phyloP scores from a whole-genome alignment of 1,140 invertebrate species.

The Neodiprion fabricii region DNA sequence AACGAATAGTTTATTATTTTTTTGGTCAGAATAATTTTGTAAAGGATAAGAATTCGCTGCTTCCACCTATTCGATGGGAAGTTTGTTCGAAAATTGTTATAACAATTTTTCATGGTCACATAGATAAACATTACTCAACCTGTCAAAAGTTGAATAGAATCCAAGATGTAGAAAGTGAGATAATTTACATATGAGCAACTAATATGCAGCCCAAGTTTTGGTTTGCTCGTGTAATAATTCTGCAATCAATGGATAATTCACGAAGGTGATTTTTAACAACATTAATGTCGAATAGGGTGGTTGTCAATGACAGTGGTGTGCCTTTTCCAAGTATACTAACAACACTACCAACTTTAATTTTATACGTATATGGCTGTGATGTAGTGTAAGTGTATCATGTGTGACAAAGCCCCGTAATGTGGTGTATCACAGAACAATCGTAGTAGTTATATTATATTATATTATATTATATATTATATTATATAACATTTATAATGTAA shows the following conservation, averaged over 20 bases:
- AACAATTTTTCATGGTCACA: too few relatives aligned
- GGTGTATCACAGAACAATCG: conserved; percentile 64
- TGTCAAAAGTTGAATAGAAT: too few relatives aligned
- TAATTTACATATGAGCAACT: background rate
- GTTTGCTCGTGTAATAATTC: background rate
- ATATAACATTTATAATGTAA: conserved; percentile 54
- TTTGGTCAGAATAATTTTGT: too few relatives aligned
- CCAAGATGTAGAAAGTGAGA: too few relatives aligned
- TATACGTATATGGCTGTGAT: conserved; percentile 33
- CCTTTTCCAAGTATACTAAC: background rate
- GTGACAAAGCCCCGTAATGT: conserved; percentile 63
- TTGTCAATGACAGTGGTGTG: background rate
- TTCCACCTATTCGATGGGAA: too few relatives aligned
- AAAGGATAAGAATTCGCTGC: too few relatives aligned
- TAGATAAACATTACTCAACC: too few relatives aligned
- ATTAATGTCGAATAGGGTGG: background rate
- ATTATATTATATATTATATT: conserved; percentile 33
- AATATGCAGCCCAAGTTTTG: background rate
- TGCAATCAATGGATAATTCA: background rate
- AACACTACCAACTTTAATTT: conserved; percentile 37
- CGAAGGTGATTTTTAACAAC: background rate
- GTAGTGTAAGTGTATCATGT: conserved; percentile 31
- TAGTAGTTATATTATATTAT: conserved; percentile 45
- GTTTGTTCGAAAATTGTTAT: too few relatives aligned
- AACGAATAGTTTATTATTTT: too few relatives aligned